Evolutionary conservation across 2,113 vertebrate genomes (phyloP).

Genomic region (Chaetodon trifascialis): DNA sequence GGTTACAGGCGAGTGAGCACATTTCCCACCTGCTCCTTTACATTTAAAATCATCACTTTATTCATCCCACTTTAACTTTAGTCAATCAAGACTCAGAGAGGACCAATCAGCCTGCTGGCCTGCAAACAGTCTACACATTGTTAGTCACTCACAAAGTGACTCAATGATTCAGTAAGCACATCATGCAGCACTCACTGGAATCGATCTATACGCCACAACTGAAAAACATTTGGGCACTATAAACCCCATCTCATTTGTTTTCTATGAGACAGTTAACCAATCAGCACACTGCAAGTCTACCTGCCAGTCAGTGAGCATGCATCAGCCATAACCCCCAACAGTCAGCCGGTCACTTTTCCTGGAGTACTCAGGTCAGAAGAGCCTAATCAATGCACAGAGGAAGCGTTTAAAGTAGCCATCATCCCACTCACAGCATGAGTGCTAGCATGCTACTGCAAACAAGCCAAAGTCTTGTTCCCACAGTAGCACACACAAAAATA

Average conservation of each 20-base stretch:
- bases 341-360: slow-evolving; percentile 5
- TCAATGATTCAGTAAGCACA: neutral
- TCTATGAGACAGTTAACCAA: neutral
- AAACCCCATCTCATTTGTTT: neutral
- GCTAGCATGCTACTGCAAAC: neutral
- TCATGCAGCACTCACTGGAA: neutral
- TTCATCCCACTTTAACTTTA: neutral
- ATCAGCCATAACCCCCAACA: neutral
- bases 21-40: neutral
- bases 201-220: neutral
- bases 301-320: neutral
- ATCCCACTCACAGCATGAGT: no score
- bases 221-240: neutral
- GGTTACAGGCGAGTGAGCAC: neutral
- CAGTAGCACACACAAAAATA: neutral
- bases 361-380: slow-evolving; percentile 1
- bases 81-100: no score
- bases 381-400: slow-evolving; percentile 18
- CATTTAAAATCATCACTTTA: no score
- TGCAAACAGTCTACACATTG: neutral
- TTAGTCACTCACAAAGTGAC: neutral
- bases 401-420: slow-evolving; percentile 31
- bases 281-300: neutral
- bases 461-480: slow-evolving; percentile 28
- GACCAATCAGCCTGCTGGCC: neutral